phyloP scores from a whole-genome alignment of 1,140 invertebrate species.

The Marisa cornuarietis region DNA sequence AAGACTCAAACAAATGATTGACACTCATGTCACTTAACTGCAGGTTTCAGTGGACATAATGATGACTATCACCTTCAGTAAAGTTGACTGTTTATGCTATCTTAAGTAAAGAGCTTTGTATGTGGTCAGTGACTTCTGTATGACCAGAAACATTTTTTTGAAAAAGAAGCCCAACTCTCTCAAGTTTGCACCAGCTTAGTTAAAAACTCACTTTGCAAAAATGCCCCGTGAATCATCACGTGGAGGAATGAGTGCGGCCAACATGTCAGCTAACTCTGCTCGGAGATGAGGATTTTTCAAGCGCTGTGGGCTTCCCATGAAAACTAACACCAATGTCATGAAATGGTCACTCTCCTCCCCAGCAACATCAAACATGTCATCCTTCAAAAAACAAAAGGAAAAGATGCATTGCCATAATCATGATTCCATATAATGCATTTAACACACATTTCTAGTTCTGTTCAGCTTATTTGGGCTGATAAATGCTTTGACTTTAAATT shows the following conservation, averaged over 20 bases:
- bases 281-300: constrained; percentile 93
- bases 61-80: no score
- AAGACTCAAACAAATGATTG: no score
- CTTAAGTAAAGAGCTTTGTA: no score
- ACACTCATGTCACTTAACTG: no score
- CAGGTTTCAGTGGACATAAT: no score
- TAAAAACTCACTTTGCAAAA: constrained; percentile 33
- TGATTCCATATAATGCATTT: neutral
- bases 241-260: constrained; percentile 75
- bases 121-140: neutral
- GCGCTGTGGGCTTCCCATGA: constrained; percentile 79
- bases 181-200: no score
- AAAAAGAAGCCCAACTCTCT: neutral
- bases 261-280: constrained; percentile 86
- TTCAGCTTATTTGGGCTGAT: no score
- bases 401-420: neutral
- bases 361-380: constrained; percentile 58
- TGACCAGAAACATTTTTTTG: neutral
- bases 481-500: no score
- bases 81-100: no score
- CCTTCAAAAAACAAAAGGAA: constrained; percentile 15
- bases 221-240: constrained; percentile 32
- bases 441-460: neutral
- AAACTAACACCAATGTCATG: constrained; percentile 76
- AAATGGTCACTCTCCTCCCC: constrained; percentile 68